Conservation (phyloP, 35 echinoderm and acorn worm genomes). For the Patiria miniata region DNA sequence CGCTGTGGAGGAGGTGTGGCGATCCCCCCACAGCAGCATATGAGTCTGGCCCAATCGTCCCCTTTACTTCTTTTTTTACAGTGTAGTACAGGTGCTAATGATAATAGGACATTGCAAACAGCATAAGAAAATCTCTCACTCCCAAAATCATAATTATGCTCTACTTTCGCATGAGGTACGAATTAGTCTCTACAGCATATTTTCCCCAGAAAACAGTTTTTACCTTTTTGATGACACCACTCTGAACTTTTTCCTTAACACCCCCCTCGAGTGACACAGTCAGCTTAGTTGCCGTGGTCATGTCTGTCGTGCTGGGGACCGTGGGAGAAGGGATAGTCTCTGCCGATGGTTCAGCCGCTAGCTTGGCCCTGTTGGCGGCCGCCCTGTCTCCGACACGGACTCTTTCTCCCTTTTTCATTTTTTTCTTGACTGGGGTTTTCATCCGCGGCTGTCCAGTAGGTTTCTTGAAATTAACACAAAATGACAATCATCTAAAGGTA, state of each 20-base stretch:
- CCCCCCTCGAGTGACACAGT: neutral
- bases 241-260: neutral
- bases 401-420: constrained; percentile 37
- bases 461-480: neutral
- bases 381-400: constrained; percentile 46
- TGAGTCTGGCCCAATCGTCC: no score
- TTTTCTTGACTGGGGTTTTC: constrained; percentile 55
- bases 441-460: neutral
- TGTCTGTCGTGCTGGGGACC: neutral
- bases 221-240: neutral
- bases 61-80: no score
- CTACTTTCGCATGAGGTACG: no score
- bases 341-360: neutral
- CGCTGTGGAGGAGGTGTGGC: no score
- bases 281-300: neutral
- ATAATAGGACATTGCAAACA: no score
- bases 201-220: neutral
- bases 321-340: neutral
- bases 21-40: no score
- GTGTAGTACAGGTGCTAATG: no score
- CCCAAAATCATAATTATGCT: no score
- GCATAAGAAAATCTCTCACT: no score
- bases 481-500: no score
- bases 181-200: no score
- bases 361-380: constrained; percentile 22